Conservation (phyloP, 2,797 vertebrate species). For the Gymnocypris eckloni region DNA sequence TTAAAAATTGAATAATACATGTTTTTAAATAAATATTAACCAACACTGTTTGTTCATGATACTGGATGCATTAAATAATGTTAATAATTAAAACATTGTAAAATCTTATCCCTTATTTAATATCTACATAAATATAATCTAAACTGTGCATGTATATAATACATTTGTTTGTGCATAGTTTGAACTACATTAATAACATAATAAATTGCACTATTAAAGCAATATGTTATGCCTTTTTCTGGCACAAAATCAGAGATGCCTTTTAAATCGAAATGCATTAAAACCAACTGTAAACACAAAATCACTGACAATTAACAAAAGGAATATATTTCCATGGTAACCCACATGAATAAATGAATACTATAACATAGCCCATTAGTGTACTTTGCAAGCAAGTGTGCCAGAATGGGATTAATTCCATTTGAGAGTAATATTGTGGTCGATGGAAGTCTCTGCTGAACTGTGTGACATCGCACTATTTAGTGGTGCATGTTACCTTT, state of each 20-base stretch:
- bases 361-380: neutral
- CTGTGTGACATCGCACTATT: constrained; percentile 26
- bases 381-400: neutral
- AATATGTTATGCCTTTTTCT: constrained; percentile 30
- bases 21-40: neutral
- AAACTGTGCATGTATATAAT: neutral
- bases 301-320: constrained; percentile 31
- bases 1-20: neutral
- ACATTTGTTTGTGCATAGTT: neutral
- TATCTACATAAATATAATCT: neutral
- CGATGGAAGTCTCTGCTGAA: constrained; percentile 20
- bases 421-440: constrained; percentile 37
- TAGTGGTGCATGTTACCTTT: constrained; percentile 58
- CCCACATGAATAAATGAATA: constrained; percentile 29
- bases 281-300: constrained; percentile 11
- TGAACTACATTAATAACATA: constrained; percentile 43
- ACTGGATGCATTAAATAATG: neutral
- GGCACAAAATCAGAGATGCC: constrained; percentile 14
- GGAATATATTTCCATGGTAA: constrained; percentile 36
- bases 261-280: constrained; percentile 8
- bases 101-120: neutral
- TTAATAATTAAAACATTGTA: neutral
- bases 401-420: constrained; percentile 25
- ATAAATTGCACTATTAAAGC: neutral
- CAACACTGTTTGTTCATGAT: neutral